Evolutionary conservation across 2,797 vertebrate species (phyloP).

Genomic region (Triplophysa bombifrons): DNA sequence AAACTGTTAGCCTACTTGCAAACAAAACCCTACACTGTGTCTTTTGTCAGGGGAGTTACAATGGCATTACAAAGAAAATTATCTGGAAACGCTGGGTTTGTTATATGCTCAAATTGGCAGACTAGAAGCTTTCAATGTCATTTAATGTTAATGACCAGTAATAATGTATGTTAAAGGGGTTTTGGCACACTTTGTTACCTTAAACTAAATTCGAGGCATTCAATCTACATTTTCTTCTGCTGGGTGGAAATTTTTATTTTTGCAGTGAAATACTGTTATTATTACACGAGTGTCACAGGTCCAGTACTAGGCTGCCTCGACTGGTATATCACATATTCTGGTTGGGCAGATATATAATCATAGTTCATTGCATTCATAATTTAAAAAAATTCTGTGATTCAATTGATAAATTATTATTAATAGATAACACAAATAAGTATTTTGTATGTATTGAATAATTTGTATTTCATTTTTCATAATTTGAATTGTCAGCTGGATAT

Average conservation of each 20-base stretch:
- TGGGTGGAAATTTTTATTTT: constrained; percentile 3
- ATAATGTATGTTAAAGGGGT: constrained; percentile 2
- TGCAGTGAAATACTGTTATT: constrained; percentile 11
- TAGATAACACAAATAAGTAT: no score
- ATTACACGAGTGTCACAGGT: constrained; percentile 9
- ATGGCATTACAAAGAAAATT: constrained; percentile 42
- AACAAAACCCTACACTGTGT: constrained; percentile 34
- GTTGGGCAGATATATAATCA: no score
- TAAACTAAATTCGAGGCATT: constrained; percentile 23
- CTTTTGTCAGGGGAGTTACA: constrained; percentile 33
- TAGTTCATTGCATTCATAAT: no score
- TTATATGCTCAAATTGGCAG: constrained; percentile 6
- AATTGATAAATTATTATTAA: no score
- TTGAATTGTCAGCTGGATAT: no score
- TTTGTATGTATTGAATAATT: no score
- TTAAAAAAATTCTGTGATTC: no score
- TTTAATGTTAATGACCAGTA: constrained; percentile 8
- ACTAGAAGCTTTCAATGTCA: constrained; percentile 20
- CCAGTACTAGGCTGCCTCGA: no score
- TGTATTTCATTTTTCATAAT: no score
- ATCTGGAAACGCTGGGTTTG: constrained; percentile 6
- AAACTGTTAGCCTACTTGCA: constrained; percentile 23
- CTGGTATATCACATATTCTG: no score
- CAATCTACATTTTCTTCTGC: constrained; percentile 8
- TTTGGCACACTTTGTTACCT: constrained; percentile 10